phyloP scores from a whole-genome alignment of 64 coral and sea anemone species.

The Dendrophyllia cribrosa region DNA sequence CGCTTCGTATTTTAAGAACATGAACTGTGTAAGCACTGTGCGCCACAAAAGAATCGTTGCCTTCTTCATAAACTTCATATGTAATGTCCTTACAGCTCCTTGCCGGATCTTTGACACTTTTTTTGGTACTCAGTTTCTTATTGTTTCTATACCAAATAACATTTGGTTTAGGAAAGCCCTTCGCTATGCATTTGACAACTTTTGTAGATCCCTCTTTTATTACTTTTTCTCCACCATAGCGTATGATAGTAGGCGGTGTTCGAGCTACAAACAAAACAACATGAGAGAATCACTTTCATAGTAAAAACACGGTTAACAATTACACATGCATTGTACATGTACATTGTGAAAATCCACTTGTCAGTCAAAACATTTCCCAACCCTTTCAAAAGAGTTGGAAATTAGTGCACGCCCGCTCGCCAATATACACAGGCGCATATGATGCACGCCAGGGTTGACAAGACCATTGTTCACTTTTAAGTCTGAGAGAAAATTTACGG shows the following conservation, averaged over 20 bases:
- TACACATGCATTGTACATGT: too few relatives aligned
- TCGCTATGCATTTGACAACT: neutral
- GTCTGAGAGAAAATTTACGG: too few relatives aligned
- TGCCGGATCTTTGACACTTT: neutral
- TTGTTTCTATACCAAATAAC: conserved; percentile 43
- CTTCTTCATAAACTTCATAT: conserved; percentile 32
- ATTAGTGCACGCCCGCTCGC: too few relatives aligned
- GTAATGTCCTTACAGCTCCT: neutral
- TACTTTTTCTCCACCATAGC: neutral
- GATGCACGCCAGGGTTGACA: too few relatives aligned
- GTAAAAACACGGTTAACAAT: too few relatives aligned
- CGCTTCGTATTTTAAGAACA: conserved; percentile 15
- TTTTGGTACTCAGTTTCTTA: neutral
- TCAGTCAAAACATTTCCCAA: too few relatives aligned
- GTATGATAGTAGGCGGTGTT: neutral
- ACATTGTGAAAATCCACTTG: too few relatives aligned
- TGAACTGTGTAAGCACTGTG: neutral
- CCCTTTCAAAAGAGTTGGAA: too few relatives aligned
- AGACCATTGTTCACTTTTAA: too few relatives aligned
- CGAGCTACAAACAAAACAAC: neutral
- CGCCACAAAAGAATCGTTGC: neutral
- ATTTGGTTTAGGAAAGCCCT: neutral
- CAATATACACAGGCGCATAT: too few relatives aligned
- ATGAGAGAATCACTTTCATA: neutral
- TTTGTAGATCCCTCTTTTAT: neutral